Percentiles rank a stretch among this genome's conserved stretches.
Evolutionary conservation across 2,888 invertebrate species (phyloP).

Genomic region (Hyppa rectilinea): DNA sequence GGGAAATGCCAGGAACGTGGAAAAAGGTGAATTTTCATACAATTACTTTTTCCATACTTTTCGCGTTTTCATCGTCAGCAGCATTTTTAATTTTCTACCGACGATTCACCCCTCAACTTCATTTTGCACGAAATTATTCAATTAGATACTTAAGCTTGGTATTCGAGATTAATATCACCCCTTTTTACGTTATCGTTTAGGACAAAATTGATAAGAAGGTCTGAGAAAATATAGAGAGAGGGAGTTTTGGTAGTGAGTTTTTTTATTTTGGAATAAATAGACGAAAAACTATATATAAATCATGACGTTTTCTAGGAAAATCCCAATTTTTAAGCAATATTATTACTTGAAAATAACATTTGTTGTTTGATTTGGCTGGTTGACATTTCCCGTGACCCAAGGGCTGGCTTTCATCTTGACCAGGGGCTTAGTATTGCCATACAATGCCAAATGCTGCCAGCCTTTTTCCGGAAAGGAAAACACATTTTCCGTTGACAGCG

Average conservation of each 20-base stretch:
- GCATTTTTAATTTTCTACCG: constrained; percentile 57
- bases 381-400: too few species aligned
- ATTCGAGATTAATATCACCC: constrained; percentile 80
- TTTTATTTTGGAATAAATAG: constrained; percentile 10
- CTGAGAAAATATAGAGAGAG: constrained; percentile 59
- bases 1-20: constrained; percentile 18
- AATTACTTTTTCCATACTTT: constrained; percentile 42
- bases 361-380: too few species aligned
- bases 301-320: neutral
- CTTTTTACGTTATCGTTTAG: constrained; percentile 78
- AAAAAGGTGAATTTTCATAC: constrained; percentile 25
- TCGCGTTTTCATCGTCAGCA: constrained; percentile 49
- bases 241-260: constrained; percentile 11
- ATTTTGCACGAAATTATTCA: constrained; percentile 83
- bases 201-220: constrained; percentile 72
- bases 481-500: too few species aligned
- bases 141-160: constrained; percentile 80
- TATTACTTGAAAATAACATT: too few species aligned
- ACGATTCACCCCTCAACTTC: constrained; percentile 38
- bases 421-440: too few species aligned
- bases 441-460: too few species aligned
- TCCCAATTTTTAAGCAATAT: too few species aligned
- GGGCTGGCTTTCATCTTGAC: too few species aligned
- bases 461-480: too few species aligned
- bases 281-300: neutral